Evolutionary conservation across 2,797 vertebrate species (phyloP).

Genomic region (Spinibarbus caldwelli): DNA sequence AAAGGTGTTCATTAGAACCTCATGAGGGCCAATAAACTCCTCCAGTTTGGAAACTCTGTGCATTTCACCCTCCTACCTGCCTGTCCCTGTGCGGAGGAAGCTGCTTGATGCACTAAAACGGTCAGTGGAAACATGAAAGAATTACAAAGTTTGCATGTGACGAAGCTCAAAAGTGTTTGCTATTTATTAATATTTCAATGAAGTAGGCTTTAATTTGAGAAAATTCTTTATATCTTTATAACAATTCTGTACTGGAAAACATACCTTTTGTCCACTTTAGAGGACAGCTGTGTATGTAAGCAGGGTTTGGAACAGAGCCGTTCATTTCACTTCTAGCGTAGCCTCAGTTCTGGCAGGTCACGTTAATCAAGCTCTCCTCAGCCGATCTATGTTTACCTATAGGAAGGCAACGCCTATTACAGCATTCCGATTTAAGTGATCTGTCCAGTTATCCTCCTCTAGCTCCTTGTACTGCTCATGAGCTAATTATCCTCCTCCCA

Average conservation of each 20-base stretch:
- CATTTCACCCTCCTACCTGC: conserved; percentile 18
- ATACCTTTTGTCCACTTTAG: neutral
- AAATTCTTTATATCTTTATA: neutral
- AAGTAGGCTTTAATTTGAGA: neutral
- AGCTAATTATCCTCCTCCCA: too few species aligned
- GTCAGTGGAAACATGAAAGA: neutral
- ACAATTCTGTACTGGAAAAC: neutral
- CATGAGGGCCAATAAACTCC: conserved; percentile 15
- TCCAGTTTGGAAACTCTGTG: conserved; percentile 24
- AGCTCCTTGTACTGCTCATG: too few species aligned
- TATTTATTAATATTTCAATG: neutral
- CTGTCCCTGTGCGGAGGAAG: conserved; percentile 31
- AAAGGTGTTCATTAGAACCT: conserved; percentile 25
- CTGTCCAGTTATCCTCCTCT: too few species aligned
- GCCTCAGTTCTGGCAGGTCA: too few species aligned
- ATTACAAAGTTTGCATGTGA: neutral
- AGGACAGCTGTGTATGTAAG: neutral
- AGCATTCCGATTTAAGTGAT: too few species aligned
- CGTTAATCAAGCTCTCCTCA: too few species aligned
- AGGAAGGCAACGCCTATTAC: too few species aligned
- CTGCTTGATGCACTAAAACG: neutral
- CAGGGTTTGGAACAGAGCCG: too few species aligned
- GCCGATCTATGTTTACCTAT: too few species aligned
- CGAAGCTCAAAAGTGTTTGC: neutral
- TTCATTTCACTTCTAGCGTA: too few species aligned